phyloP scores from a whole-genome alignment of 2,888 invertebrate genomes.

The Tetramorium bicarinatum region DNA sequence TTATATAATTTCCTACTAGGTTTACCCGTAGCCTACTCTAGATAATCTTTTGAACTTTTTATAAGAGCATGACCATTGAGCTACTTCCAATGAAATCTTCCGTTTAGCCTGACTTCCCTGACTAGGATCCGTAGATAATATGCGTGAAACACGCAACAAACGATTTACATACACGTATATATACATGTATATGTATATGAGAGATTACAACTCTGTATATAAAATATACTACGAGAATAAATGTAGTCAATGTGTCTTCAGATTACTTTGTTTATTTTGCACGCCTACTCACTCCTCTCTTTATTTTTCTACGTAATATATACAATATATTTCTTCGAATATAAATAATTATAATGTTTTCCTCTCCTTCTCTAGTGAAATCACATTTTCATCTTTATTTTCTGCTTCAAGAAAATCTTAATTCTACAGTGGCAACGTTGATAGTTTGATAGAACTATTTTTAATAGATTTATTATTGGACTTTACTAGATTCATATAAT shows the following conservation, averaged over 20 bases:
- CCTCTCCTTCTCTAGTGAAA: background rate
- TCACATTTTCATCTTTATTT: background rate
- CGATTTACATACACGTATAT: constrained; percentile 8
- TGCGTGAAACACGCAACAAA: constrained; percentile 22
- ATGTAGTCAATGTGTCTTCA: constrained; percentile 57
- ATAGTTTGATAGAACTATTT: background rate
- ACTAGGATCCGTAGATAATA: constrained; percentile 41
- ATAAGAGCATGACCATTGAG: constrained; percentile 58
- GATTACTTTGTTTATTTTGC: constrained; percentile 19
- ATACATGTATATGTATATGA: background rate
- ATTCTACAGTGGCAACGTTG: background rate
- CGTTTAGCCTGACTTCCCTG: constrained; percentile 41
- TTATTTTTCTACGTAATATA: background rate
- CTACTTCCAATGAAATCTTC: constrained; percentile 66
- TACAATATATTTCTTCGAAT: background rate
- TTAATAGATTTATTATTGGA: too few species aligned
- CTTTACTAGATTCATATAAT: background rate
- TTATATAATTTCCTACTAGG: constrained; percentile 60
- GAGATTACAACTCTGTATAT: constrained; percentile 61
- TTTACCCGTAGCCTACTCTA: constrained; percentile 41
- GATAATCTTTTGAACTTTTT: constrained; percentile 56
- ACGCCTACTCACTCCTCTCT: background rate
- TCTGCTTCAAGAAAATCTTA: background rate
- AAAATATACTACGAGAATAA: constrained; percentile 62
- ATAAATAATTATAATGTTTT: background rate